Percentiles rank a stretch among this genome's conserved stretches.
phyloP scores from a whole-genome alignment of 2,113 vertebrate genomes.

The Chrysemys picta region DNA sequence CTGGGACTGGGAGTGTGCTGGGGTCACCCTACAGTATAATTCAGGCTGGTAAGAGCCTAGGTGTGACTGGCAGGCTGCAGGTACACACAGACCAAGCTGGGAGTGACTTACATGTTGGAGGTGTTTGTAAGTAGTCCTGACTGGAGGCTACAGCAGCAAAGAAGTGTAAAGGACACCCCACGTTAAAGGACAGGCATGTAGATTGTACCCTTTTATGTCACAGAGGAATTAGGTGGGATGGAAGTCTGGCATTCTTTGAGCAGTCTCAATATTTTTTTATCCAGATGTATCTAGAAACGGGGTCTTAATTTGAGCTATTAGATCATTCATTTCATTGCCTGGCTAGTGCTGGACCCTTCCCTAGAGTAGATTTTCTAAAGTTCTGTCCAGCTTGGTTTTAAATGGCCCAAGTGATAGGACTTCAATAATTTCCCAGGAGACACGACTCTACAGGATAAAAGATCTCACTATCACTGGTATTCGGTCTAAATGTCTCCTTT shows the following conservation, averaged over 20 bases:
- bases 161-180: background rate
- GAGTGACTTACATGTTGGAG: background rate
- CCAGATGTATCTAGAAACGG: background rate
- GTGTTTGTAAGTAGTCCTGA: background rate
- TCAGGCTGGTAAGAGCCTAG: background rate
- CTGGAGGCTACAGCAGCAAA: background rate
- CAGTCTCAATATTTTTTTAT: background rate
- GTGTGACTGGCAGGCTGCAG: background rate
- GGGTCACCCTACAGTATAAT: background rate
- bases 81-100: background rate
- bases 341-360: background rate
- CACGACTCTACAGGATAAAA: background rate
- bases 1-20: background rate
- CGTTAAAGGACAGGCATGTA: background rate
- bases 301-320: background rate
- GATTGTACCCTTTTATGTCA: background rate
- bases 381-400: constrained; percentile 5
- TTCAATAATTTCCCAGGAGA: background rate
- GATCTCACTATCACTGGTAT: background rate
- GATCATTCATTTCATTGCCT: background rate
- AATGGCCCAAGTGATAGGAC: background rate
- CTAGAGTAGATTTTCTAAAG: background rate
- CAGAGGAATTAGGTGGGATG: background rate
- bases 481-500: background rate
- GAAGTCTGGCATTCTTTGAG: background rate